Conservation (phyloP, 2,888 invertebrate genomes). For the Drosophila neotestacea region DNA sequence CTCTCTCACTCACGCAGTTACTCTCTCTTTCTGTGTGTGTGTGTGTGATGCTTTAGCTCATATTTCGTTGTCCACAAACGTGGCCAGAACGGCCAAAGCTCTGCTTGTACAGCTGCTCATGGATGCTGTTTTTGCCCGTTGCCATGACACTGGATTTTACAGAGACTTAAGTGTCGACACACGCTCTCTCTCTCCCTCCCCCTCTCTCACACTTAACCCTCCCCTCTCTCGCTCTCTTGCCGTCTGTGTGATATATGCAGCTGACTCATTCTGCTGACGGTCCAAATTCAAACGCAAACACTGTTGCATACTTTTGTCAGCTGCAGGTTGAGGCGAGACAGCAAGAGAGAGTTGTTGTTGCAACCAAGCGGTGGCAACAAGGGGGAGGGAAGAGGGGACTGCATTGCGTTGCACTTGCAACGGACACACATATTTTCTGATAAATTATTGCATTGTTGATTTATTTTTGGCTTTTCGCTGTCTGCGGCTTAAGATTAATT, state of each 20-base stretch:
- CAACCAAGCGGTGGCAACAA: not conserved
- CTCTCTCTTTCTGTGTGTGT: conserved; percentile 4
- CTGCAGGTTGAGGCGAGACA: conserved; percentile 2
- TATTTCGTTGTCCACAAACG: conserved; percentile 75
- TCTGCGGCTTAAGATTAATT: conserved; percentile 83
- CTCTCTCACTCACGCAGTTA: not conserved
- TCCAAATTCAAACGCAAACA: conserved; percentile 79
- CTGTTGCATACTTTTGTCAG: conserved; percentile 74
- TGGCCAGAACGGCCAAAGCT: conserved; percentile 41
- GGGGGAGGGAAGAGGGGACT: conserved; percentile 6
- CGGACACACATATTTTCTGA: conserved; percentile 80
- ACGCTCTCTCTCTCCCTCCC: conserved; percentile 14
- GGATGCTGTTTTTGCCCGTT: conserved; percentile 67
- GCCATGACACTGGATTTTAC: conserved; percentile 79
- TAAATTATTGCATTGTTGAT: conserved; percentile 82
- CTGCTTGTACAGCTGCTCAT: conserved; percentile 58
- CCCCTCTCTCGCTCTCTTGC: conserved; percentile 3
- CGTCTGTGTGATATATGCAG: conserved; percentile 69
- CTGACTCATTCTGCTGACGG: conserved; percentile 78
- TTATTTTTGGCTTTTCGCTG: conserved; percentile 82
- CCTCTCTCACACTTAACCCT: not conserved
- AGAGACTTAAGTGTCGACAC: conserved; percentile 74
- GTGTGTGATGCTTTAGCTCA: conserved; percentile 62
- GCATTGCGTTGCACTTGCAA: conserved; percentile 58
- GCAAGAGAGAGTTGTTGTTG: conserved; percentile 1